Evolutionary conservation across 2,888 invertebrate species (phyloP), one percentile per base, ranked within the genome.

Genomic region (Ganaspis brasiliensis): DNA sequence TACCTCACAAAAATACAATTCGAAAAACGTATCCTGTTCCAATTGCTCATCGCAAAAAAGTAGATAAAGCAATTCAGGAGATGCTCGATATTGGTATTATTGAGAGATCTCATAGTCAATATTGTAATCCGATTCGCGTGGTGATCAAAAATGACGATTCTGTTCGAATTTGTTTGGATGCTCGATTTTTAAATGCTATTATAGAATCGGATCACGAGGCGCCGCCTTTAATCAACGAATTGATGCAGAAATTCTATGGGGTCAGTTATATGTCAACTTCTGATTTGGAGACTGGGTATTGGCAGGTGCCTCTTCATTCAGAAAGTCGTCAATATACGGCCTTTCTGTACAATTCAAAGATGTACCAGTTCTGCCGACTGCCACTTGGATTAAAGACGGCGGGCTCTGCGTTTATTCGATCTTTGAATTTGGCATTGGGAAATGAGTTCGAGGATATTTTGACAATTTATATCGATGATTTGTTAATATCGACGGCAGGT

Each of bases 121-220:
- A 82, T 79, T 79, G 84, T 4, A 87, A 86, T 70, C 88, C 89
- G 0, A 61, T 55, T 19, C 21, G 55, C 6, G 19, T 55, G 0
- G 21, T 21, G 5, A 12, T 55, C 12, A 10, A 21, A 71, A 86
- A 85, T 40, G 86, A 88, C 71, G 73, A 72, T 8, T 31, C 26
- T 9, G 75, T 89, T 1, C 78, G 89, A 5, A 79, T 89, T 14
- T 87, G 88, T 76, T 74, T 89, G 19, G 88, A 90, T 79, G 88
- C 88, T 0, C 55, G 89, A n/a, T 81, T 78, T 63, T 55, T 89
- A 1, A 89, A 90, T 77, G 79, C 77, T 6, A 63, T 80, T 31
- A 88, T 90, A 70, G 81, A 85, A 21, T 76, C 84, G 0, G 88
- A 89, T 72, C 78, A 84, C 10, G 88, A 88, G 56, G 74, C 82